A percentile compares a stretch with the other conserved stretches of the same genome.
Conservation (phyloP, 2,888 invertebrate genomes). For the Euspilapteryx auroguttella region DNA sequence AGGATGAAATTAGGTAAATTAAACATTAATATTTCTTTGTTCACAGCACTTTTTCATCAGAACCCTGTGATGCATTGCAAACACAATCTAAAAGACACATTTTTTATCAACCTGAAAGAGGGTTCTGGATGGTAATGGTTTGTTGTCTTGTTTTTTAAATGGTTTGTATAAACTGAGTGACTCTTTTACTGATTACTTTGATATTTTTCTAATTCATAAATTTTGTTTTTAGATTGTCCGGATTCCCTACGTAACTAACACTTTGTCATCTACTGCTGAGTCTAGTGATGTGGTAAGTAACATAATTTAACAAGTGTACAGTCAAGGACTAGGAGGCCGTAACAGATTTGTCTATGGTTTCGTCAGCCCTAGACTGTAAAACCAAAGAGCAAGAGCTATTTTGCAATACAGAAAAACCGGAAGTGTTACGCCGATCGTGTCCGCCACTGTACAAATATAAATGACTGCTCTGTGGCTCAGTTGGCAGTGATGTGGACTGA, state of each 20-base stretch:
- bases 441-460: too few species aligned
- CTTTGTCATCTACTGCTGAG: constrained; percentile 71
- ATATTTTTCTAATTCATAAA: background rate
- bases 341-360: too few species aligned
- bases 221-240: constrained; percentile 70
- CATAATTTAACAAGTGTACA: too few species aligned
- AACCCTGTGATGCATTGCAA: constrained; percentile 82
- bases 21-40: constrained; percentile 9
- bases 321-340: too few species aligned
- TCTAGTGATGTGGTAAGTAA: constrained; percentile 75
- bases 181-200: background rate
- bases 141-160: constrained; percentile 8
- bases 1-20: background rate
- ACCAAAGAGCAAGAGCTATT: too few species aligned
- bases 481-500: too few species aligned
- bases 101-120: constrained; percentile 83
- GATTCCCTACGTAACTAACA: constrained; percentile 72
- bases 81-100: constrained; percentile 88
- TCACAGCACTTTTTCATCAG: constrained; percentile 79
- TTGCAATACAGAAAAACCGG: too few species aligned
- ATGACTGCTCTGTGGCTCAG: too few species aligned
- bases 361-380: too few species aligned
- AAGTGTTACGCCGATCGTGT: too few species aligned
- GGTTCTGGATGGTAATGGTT: constrained; percentile 92
- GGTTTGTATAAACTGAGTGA: background rate